Percentiles rank a stretch among this genome's conserved stretches.
phyloP scores from a whole-genome alignment of 2,888 invertebrate genomes.

The Papilio protenor region DNA sequence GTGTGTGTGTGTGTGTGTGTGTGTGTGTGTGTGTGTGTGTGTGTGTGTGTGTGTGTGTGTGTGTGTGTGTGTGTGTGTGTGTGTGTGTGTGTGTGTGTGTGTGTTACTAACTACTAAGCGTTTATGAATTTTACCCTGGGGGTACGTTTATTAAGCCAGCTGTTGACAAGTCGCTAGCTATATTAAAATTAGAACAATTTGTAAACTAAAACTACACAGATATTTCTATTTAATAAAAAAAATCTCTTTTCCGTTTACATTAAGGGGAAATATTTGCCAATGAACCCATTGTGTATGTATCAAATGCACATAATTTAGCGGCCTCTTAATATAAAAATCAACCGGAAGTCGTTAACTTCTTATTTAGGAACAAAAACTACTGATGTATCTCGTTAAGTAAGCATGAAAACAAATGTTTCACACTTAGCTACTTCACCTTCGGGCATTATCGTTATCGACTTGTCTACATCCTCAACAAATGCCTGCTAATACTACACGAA shows the following conservation, averaged over 20 bases:
- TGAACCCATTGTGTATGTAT: neutral
- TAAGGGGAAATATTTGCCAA: neutral
- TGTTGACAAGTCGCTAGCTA: constrained; percentile 42
- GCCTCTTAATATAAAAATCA: neutral
- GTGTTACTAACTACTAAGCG: constrained; percentile 54
- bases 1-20: too few species aligned
- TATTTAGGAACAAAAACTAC: constrained; percentile 6
- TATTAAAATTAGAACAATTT: constrained; percentile 24
- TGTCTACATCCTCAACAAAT: constrained; percentile 16
- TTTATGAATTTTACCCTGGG: constrained; percentile 56
- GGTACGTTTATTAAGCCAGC: constrained; percentile 52
- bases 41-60: too few species aligned
- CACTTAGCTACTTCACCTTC: constrained; percentile 35
- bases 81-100: too few species aligned
- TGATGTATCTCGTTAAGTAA: constrained; percentile 17
- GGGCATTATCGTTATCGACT: constrained; percentile 36
- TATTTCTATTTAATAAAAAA: neutral
- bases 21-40: too few species aligned
- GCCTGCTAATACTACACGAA: neutral
- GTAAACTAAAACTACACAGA: neutral
- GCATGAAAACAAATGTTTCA: constrained; percentile 32
- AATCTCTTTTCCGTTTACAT: neutral
- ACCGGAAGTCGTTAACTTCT: neutral
- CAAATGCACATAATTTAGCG: neutral
- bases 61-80: too few species aligned